Evolutionary conservation across 2,888 invertebrate genomes (phyloP), one percentile per base, ranked within the genome.

Genomic region (Thymelicus acteon): DNA sequence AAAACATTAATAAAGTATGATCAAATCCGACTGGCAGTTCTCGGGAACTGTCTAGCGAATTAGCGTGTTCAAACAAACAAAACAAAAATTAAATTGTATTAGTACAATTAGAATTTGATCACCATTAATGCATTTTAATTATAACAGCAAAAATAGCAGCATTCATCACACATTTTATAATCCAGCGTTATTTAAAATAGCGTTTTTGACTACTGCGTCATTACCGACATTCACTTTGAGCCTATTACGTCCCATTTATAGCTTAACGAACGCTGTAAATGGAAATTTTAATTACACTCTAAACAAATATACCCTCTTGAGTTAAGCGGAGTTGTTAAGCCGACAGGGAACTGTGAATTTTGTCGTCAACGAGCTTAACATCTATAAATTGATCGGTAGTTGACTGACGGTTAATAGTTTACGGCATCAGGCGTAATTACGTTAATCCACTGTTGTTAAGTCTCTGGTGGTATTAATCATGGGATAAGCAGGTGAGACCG

Each of bases 281-380:
- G 82, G 82, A 82, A 82, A 81, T 85, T 85, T 85, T 87, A 88
- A 88, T 89, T 87, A 85, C 81, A 39, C 44, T 61, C 52, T 61
- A 54, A 68, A 68, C 61, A 61, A 61, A 40, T 61, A 47, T 19
- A 47, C 44, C 49, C 49, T 24, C 48, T 12, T 44, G 48, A 62
- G 37, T 62, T 62, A 49, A 49, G 31, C 49, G 47, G 62, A 31
- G 48, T 62, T 62, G 62, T 37, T 37, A 48, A 49, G 62, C 48
- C 48, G n/a, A 15, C 31, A n/a, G 31, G 37, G 37, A 37, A 49
- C 40, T 39, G 37, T n/a, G 37, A 49, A 52, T 64, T 63, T 64
- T 64, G 63, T 52, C 63, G 37, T 64, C 63, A 64, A 49, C 19
- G 49, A 52, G 52, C 63, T 64, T 64, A 64, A 12, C 52, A 49